Evolutionary conservation across 37 sponge, comb jelly and placozoan species (phyloP).

Genomic region (Cladorhizidae sp.): DNA sequence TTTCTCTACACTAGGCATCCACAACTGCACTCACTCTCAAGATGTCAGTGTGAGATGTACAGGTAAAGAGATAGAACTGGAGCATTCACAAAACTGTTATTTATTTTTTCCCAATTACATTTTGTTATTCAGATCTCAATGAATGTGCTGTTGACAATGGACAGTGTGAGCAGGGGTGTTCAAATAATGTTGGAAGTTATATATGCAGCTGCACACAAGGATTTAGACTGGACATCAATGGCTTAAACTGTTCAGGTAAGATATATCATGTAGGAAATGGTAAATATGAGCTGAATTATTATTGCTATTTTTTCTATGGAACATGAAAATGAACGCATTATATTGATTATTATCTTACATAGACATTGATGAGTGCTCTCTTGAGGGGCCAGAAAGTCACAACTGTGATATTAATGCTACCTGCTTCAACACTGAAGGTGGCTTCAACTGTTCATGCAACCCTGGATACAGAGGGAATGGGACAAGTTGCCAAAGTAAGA

Average conservation of each 20-base stretch:
- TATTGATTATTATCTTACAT: background rate
- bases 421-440: conserved; percentile 51
- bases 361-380: conserved; percentile 32
- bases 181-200: conserved; percentile 45
- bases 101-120: too few relatives aligned
- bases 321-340: background rate
- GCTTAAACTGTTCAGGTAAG: background rate
- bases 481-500: conserved; percentile 9
- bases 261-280: background rate
- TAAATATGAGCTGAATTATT: too few relatives aligned
- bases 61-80: too few relatives aligned
- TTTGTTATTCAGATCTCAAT: conserved; percentile 17
- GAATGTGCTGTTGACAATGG: conserved; percentile 17
- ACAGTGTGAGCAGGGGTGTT: conserved; percentile 41
- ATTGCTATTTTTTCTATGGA: background rate
- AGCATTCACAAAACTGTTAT: too few relatives aligned
- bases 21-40: conserved; percentile 19
- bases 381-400: background rate
- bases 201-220: background rate
- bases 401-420: conserved; percentile 28
- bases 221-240: background rate
- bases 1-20: conserved; percentile 3
- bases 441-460: conserved; percentile 37
- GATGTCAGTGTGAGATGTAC: too few relatives aligned
- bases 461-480: conserved; percentile 22